phyloP scores from a whole-genome alignment of 1,140 invertebrate genomes.

The Anagrus nilaparvatae region DNA sequence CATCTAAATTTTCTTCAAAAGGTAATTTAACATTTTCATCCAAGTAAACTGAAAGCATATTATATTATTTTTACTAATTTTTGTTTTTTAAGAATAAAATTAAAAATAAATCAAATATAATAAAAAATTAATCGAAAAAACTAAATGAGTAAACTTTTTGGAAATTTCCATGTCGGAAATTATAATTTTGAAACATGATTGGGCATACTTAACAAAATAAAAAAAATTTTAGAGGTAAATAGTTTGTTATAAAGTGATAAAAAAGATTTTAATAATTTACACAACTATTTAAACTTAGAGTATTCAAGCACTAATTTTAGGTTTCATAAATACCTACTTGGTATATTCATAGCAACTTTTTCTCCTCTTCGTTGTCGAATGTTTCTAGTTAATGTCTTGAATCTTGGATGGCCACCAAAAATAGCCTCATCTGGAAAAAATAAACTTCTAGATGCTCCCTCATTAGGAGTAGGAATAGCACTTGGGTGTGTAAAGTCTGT shows the following conservation, averaged over 20 bases:
- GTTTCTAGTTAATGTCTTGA: constrained; percentile 89
- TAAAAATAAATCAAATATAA: too few relatives aligned
- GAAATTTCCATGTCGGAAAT: too few relatives aligned
- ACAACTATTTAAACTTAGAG: background rate
- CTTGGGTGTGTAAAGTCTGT: constrained; percentile 80
- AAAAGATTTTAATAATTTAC: too few relatives aligned
- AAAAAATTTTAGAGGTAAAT: too few relatives aligned
- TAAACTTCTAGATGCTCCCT: constrained; percentile 71
- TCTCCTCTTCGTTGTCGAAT: constrained; percentile 82
- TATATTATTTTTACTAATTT: constrained; percentile 1
- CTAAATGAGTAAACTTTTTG: too few relatives aligned
- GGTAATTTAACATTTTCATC: constrained; percentile 71
- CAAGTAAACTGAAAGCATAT: constrained; percentile 63
- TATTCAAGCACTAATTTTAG: background rate
- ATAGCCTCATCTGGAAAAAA: constrained; percentile 96
- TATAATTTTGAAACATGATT: too few relatives aligned
- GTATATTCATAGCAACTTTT: constrained; percentile 95
- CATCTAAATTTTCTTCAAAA: constrained; percentile 62
- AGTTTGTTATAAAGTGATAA: too few relatives aligned
- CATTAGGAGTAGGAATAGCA: constrained; percentile 55
- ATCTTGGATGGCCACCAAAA: constrained; percentile 87
- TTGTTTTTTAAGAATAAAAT: too few relatives aligned
- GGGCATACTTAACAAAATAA: too few relatives aligned
- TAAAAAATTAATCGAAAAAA: too few relatives aligned
- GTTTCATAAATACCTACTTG: constrained; percentile 51